Evolutionary conservation across 2,888 invertebrate species (phyloP), one percentile per base, ranked within the genome.

Genomic region (Strigamia crassipes): DNA sequence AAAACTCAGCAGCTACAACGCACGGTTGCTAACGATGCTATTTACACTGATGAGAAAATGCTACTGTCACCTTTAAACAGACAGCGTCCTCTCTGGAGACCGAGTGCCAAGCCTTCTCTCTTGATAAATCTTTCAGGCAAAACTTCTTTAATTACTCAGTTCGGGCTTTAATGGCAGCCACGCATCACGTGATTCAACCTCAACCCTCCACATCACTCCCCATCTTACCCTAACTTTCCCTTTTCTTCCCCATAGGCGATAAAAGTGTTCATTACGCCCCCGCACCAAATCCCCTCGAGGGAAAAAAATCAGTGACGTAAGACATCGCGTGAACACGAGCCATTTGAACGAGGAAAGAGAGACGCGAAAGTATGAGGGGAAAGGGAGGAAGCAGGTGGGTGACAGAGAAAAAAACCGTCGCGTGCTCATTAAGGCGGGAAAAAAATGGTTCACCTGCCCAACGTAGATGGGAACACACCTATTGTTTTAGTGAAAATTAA

Each of bases 131-230:
- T 73, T 73, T 73, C 73, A 73, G 73, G 73, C 73, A 73, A 73
- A 73, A 73, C 73, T 73, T 73, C 73, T 73, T 73, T 73, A 73
- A 73, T 73, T 73, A 73, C 73, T 73, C 73, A 73, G 73, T 73
- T 73, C 31, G 73, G 73, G 73, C 73, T 73, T 73, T 73, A 73
- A 73, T 73, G 73, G 73, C 73, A 73, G 73, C 73, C 73, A 73
- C 73, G 73, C 73, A 73, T 73, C 73, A 73, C 73, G 73, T 73
- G 73, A 73, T 73, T 73, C 73, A 73, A 73, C 73, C 73, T 73
- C 73, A 73, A 73, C 73, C 73, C 73, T 31, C 73, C 73, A 18
- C 56, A 56, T 56, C 56, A 56, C 73, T 31, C 73, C 73, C 31
- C 73, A n/a, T 73, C 73, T 31, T 73, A 27, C 73, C 73, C 73